These are phyloP conservation scores for Zoanthus sociatus DNA, from an alignment of 92 coral and sea anemone genomes.

Conservation along the genomic window DNA sequence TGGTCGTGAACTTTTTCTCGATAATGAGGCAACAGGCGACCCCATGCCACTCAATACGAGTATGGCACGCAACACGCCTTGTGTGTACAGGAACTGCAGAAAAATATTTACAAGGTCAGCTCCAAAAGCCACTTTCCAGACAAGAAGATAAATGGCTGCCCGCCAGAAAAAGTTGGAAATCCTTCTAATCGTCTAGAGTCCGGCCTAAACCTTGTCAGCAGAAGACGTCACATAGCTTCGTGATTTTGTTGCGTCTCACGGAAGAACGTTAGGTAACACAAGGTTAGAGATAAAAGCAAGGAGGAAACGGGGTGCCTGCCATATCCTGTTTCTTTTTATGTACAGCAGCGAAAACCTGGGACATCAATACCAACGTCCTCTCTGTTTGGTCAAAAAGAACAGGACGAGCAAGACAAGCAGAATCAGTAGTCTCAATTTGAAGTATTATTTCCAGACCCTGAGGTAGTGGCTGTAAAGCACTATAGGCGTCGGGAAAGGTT, in stretches of 20 bases:
- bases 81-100: slow-evolving; percentile 26
- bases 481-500: not conserved
- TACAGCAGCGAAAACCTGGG: not conserved
- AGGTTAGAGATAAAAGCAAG: not conserved
- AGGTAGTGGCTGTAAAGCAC: slow-evolving; percentile 24
- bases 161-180: not conserved
- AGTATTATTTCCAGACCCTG: not conserved
- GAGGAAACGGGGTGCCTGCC: not conserved
- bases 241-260: not conserved
- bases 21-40: slow-evolving; percentile 58
- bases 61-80: slow-evolving; percentile 13
- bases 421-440: not conserved
- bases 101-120: slow-evolving; percentile 54
- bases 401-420: not conserved
- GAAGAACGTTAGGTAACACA: not conserved
- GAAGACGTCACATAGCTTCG: not conserved
- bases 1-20: slow-evolving; percentile 49
- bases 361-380: not conserved
- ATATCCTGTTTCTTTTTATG: not conserved
- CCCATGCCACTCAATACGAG: slow-evolving; percentile 50
- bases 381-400: not conserved
- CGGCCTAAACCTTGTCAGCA: not conserved
- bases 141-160: not conserved
- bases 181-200: not conserved
- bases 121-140: slow-evolving; percentile 28